These are phyloP conservation scores for Drosophila emarginata DNA, from an alignment of 2,888 invertebrate species.

Conservation along the genomic window DNA sequence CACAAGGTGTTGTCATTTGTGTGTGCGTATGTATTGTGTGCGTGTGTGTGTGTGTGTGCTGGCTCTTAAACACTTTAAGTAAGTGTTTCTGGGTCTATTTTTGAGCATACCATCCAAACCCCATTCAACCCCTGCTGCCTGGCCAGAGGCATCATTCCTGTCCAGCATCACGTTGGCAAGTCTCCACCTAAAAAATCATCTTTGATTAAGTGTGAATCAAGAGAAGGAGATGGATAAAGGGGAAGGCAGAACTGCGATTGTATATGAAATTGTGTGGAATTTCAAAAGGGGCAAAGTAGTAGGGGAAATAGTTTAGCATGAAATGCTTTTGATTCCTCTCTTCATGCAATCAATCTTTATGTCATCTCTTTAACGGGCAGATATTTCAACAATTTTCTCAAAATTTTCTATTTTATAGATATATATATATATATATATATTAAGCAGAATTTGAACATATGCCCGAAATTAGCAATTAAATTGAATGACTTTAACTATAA, in stretches of 20 bases:
- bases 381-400: constrained; percentile 1
- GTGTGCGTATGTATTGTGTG: constrained; percentile 21
- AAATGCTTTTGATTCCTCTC: constrained; percentile 6
- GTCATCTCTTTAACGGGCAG: constrained; percentile 3
- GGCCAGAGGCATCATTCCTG: background rate
- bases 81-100: constrained; percentile 65
- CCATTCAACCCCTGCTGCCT: constrained; percentile 7
- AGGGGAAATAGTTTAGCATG: constrained; percentile 5
- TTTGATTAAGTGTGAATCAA: constrained; percentile 6
- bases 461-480: background rate
- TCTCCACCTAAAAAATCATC: background rate
- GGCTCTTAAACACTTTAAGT: constrained; percentile 69
- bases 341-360: constrained; percentile 1
- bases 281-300: background rate
- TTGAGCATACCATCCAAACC: constrained; percentile 33
- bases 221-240: background rate
- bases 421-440: background rate
- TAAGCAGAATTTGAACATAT: background rate
- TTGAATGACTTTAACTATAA: no score
- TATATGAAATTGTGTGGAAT: constrained; percentile 5
- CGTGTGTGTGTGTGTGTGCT: constrained; percentile 27
- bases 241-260: background rate
- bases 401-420: background rate
- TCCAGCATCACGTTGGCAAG: constrained; percentile 6
- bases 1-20: constrained; percentile 60